Base-by-base conservation (phyloP, 2,797 vertebrate species). In the Orientallactaga sibirica region DNA sequence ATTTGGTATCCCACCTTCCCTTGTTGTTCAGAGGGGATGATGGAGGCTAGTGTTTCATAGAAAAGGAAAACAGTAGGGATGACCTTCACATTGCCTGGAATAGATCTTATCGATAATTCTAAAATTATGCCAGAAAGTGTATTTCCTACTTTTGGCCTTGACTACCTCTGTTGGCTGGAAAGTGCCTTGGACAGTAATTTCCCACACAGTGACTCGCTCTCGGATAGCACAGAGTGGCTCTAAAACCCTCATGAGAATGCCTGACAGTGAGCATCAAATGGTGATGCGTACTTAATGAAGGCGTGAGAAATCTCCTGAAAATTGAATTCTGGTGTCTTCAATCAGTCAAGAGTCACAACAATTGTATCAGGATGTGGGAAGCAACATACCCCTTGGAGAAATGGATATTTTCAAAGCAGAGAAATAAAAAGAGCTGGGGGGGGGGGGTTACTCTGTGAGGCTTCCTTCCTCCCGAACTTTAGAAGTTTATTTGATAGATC, bases 261-360 rank as follows among this genome's bases (percentile, higher is more conserved):
- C 88, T 95, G 91, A 88, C 79, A 92, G 66, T 24, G 64, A 93
- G 71, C 66, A 89, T 90, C 93, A 87, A 95, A 87, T 74, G 79
- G 41, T 77, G 77, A 89, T 88, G 43, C 91, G 64, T 81, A 61
- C 76, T 80, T 96, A 91, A 92, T 76, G 62, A 96, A 82, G 79
- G 93, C 77, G 18, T 78, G 68, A 94, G 78, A 86, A 86, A 58
- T 88, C 33, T 85, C 48, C 71, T 74, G 61, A 24, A 96, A 95
- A 96, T 78, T 93, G 83, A 43, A 92, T 87, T 95, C 86, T 91
- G 61, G 43, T 71, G 77, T 87, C 70, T 89, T 88, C 73, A 71
- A 6, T 93, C 87, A 88, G 90, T 94, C 85, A 93, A 1, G 70
- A 71, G 41, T 85, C 70, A 90, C 76, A 93, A 62, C 14, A 58